Evolutionary conservation across 2,113 vertebrate genomes (phyloP).

Genomic region (Otolemur garnettii): DNA sequence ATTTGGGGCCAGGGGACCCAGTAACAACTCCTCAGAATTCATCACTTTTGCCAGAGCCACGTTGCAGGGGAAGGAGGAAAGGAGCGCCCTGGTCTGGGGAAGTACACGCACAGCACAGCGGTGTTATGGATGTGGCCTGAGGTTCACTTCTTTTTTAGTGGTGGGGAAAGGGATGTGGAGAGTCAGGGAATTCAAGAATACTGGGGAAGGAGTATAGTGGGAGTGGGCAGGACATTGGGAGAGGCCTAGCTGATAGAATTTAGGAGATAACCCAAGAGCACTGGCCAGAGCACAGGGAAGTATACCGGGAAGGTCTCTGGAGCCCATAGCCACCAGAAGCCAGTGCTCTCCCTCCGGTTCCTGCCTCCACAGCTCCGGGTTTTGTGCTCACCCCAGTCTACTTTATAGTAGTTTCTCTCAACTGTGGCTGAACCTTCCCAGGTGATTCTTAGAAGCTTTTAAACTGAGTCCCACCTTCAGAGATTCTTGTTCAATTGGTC

Average conservation of each 20-base stretch:
- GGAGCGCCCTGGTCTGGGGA: neutral
- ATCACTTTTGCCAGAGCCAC: neutral
- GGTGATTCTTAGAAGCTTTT: neutral
- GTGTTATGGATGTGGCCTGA: neutral
- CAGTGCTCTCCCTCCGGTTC: accelerated
- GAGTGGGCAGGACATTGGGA: accelerated
- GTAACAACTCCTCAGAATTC: accelerated
- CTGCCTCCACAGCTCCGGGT: neutral
- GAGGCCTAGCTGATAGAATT: neutral
- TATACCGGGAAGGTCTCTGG: neutral
- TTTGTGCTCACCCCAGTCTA: neutral
- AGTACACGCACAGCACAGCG: accelerated
- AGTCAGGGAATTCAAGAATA: neutral
- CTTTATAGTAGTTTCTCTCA: neutral
- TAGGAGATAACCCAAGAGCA: neutral
- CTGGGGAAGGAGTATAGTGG: neutral
- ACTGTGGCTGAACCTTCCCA: neutral
- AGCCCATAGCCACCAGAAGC: neutral
- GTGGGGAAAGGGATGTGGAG: neutral
- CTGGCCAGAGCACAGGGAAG: neutral
- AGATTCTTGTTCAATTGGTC: neutral
- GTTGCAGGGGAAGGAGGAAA: neutral
- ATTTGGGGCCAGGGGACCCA: neutral
- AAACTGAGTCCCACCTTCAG: neutral
- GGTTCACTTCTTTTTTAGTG: neutral